Evolutionary conservation across 2,888 invertebrate genomes (phyloP).

Genomic region (Heliconius hortense): DNA sequence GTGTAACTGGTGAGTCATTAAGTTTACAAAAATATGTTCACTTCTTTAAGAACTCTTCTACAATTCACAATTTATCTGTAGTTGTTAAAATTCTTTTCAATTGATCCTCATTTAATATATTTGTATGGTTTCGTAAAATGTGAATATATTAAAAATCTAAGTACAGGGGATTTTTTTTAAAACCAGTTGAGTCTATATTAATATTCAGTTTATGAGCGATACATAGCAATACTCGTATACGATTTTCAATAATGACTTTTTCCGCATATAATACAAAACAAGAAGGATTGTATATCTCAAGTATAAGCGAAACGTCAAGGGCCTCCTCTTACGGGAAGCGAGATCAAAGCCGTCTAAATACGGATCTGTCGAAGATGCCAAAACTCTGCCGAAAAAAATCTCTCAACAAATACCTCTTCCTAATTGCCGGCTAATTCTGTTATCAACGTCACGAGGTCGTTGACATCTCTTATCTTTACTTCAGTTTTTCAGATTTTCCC

Average conservation of each 20-base stretch:
- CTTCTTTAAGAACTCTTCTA: neutral
- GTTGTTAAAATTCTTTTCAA: too few relatives aligned
- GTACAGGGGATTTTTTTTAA: too few relatives aligned
- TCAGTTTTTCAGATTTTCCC: constrained; percentile 42
- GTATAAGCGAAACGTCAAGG: constrained; percentile 12
- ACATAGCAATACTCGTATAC: neutral
- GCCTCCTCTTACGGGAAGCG: constrained; percentile 40
- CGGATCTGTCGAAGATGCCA: constrained; percentile 55
- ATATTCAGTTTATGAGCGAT: neutral
- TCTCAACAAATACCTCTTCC: constrained; percentile 57
- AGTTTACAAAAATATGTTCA: neutral
- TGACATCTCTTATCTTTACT: constrained; percentile 46
- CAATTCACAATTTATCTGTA: neutral
- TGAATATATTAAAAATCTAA: too few relatives aligned
- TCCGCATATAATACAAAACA: neutral
- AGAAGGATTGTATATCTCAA: neutral
- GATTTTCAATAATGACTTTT: neutral
- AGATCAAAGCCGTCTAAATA: constrained; percentile 48
- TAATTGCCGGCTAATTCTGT: constrained; percentile 51
- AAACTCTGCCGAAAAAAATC: constrained; percentile 59
- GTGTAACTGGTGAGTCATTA: neutral
- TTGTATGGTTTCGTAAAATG: too few relatives aligned
- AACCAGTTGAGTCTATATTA: too few relatives aligned
- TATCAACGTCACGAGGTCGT: constrained; percentile 53
- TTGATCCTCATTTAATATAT: too few relatives aligned